Evolutionary conservation across 2,113 vertebrate species (phyloP).

Genomic region (Callipepla squamata): DNA sequence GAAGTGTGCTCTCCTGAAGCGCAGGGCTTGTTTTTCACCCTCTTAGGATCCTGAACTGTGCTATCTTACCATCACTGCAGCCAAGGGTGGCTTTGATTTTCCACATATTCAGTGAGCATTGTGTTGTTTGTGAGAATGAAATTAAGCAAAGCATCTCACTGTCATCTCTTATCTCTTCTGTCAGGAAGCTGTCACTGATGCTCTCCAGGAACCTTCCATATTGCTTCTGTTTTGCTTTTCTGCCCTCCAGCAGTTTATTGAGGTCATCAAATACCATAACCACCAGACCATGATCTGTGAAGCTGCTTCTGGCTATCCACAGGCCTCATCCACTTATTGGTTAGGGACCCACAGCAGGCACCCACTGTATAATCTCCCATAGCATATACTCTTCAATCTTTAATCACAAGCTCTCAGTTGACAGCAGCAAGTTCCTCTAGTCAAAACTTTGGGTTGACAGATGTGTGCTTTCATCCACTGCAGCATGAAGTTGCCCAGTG

Average conservation of each 20-base stretch:
- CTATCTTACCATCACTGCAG: neutral
- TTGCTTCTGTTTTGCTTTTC: neutral
- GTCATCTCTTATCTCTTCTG: neutral
- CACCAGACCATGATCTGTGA: neutral
- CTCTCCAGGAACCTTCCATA: neutral
- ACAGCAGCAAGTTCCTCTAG: neutral
- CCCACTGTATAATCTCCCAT: neutral
- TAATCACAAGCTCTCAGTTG: neutral
- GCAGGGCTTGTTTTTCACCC: neutral
- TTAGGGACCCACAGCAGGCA: neutral
- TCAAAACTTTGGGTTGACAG: neutral
- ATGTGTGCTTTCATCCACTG: fast-evolving
- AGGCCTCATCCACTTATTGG: neutral
- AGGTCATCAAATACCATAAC: neutral
- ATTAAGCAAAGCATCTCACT: neutral
- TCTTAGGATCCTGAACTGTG: neutral
- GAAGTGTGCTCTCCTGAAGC: neutral
- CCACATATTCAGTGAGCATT: neutral
- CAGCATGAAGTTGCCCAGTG: fast-evolving
- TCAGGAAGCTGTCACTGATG: neutral
- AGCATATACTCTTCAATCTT: neutral
- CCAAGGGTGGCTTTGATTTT: neutral
- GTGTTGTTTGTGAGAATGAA: neutral
- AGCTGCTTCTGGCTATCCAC: neutral
- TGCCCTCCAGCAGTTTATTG: neutral